Evolutionary conservation across 1,140 invertebrate species (phyloP), one percentile per base, ranked within the genome.

Genomic region (Pectinophora gossypiella): DNA sequence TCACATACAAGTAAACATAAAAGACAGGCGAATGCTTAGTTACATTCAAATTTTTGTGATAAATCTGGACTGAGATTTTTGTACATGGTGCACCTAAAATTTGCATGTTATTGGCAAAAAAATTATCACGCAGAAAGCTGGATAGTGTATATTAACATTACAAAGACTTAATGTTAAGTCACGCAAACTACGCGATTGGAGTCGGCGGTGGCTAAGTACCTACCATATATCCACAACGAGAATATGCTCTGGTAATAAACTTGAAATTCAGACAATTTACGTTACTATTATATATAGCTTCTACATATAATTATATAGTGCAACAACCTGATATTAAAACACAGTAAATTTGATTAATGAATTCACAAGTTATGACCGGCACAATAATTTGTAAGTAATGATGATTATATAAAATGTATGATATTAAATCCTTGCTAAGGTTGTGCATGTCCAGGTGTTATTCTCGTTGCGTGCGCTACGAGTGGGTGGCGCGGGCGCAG

Each of bases 381-480:
- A n/a, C n/a, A n/a, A n/a, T n/a, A n/a, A n/a, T 27, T 27, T 27
- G 23, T 6, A 27, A 27, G 23, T 27, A 27, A 12, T 27, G 23
- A n/a, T n/a, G n/a, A n/a, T n/a, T 27, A 27, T 27, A 27, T 6
- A 6, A 27, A 27, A 6, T 27, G 23, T 27, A 27, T 27, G 12
- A 27, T 6, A 27, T 27, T 6, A 27, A 27, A 27, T 27, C 12
- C 49, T 56, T 36, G 50, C 48, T 43, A 49, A 51, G 19, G 40
- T 57, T n/a, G 49, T 51, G 59, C 54, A 42, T 27, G 23, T 27
- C 51, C 49, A 63, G 61, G 67, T 71, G 59, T 63, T 71, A 70
- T 71, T 79, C 74, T 69, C 61, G 61, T 73, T 71, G 72, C 55
- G 49, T 53, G 51, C 56, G 20, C 53, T 57, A 48, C 32, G 51